Base-by-base conservation (phyloP, 1,140 invertebrate species). In the Eupristina koningsbergeri region DNA sequence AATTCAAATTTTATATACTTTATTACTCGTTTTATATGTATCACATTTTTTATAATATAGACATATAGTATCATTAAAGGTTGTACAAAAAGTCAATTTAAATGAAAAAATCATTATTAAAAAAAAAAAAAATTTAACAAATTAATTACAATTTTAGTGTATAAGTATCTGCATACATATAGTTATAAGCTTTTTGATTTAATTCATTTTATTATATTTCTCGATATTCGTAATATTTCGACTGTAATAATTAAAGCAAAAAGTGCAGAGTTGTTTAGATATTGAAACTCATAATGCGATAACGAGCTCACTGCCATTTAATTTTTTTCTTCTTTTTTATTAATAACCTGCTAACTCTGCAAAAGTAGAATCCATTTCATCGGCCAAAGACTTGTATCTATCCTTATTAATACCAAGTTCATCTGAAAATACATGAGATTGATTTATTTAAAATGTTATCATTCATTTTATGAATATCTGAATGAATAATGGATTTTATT, bases 381-480 rank as follows among this genome's bases (percentile, higher is more conserved):
- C 98, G 89, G 96, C 96, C 93, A 96, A 93, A 86, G 95, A 96
- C 95, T 99, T 99, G 97, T 98, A 99, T 95, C 97, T 97, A 95
- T 99, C 98, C 95, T 99, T 99, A 95, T 99, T 98, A 95, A 98
- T 97, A 89, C 98, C 97, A 93, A 99, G 94, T 94, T 99, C 98
- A 94, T 99, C 98, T 99, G 94, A 92, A 93, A 83, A 84, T 41
- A 86, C 8, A 79, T 47, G 22, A 8, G 3, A 34, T 61, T n/a
- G 22, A 58, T 82, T 63, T 63, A 39, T 76, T 69, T 39, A n/a
- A 47, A 41, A 69, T 73, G 41, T 73, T 58, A 26, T 58, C 26
- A 58, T 9, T 9, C 13, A 17, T 50, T 9, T 50, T 50, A 50
- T 15, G 17, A 50, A 15, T 50, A 50, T 9, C 17, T 2, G 9